Conservation (phyloP, 2,888 invertebrate genomes). For the Philereme transversata region DNA sequence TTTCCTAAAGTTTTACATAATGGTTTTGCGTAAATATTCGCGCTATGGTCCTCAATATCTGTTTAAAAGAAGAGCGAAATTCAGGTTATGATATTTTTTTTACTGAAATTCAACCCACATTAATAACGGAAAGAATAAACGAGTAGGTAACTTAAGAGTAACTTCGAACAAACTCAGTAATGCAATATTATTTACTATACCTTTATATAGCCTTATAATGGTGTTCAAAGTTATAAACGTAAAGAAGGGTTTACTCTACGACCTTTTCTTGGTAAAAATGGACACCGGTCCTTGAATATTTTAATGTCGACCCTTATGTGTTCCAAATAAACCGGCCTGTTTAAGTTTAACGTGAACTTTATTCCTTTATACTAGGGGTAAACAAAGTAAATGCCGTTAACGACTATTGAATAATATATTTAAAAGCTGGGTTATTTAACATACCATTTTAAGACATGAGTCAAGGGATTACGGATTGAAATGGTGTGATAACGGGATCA, state of each 20-base stretch:
- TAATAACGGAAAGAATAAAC: too few relatives aligned
- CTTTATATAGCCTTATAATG: conserved; percentile 8
- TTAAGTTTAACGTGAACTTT: conserved; percentile 29
- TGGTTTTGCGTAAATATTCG: too few relatives aligned
- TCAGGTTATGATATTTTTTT: too few relatives aligned
- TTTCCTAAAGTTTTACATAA: too few relatives aligned
- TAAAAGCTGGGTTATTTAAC: neutral
- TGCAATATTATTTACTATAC: neutral
- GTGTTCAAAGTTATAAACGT: conserved; percentile 3
- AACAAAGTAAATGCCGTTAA: conserved; percentile 38
- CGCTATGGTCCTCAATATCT: too few relatives aligned
- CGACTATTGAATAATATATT: conserved; percentile 32
- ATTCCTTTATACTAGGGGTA: conserved; percentile 23
- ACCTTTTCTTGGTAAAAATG: conserved; percentile 25
- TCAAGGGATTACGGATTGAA: neutral
- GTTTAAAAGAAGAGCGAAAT: too few relatives aligned
- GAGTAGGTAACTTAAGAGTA: too few relatives aligned
- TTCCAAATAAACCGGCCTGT: conserved; percentile 25
- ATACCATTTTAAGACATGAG: neutral
- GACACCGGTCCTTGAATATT: conserved; percentile 31
- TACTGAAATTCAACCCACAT: too few relatives aligned
- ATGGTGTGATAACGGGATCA: neutral
- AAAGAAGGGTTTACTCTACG: conserved; percentile 16
- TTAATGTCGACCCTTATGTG: conserved; percentile 28
- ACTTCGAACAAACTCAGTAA: neutral